Conservation (phyloP, 2,888 invertebrate species). For the Euspilapteryx auroguttella region DNA sequence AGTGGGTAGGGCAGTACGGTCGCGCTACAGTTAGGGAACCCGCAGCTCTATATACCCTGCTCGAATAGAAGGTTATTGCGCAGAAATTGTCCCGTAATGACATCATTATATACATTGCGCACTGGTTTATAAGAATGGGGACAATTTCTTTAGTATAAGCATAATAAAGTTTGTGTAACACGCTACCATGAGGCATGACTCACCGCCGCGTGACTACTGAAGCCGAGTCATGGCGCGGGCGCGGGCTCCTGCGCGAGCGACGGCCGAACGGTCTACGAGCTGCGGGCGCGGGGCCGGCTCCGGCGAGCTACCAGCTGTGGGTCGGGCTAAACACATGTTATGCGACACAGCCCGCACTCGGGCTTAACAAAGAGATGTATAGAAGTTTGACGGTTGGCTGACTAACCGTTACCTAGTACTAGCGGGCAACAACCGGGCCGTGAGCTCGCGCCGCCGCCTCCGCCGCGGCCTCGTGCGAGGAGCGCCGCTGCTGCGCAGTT, state of each 20-base stretch:
- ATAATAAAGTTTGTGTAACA: slow-evolving; percentile 9
- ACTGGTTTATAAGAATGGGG: slow-evolving; percentile 2
- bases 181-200: slow-evolving; percentile 6
- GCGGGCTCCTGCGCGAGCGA: not conserved
- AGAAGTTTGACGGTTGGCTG: slow-evolving; percentile 21
- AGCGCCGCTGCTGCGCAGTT: no score
- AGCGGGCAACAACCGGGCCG: slow-evolving; percentile 52
- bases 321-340: slow-evolving; percentile 36
- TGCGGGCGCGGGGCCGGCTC: no score
- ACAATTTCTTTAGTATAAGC: not conserved
- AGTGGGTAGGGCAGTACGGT: no score
- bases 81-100: slow-evolving; percentile 11
- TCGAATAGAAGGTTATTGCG: slow-evolving; percentile 17
- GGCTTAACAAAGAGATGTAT: slow-evolving; percentile 14
- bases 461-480: no score
- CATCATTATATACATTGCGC: no score
- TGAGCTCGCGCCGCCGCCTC: no score
- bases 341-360: slow-evolving; percentile 25
- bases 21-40: no score
- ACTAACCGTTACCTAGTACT: slow-evolving; percentile 47
- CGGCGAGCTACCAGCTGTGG: no score
- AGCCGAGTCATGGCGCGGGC: not conserved
- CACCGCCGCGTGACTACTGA: slow-evolving; percentile 1
- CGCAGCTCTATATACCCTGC: no score
- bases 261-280: slow-evolving; percentile 11